Evolutionary conservation across 2,888 invertebrate species (phyloP).

Genomic region (Oligia strigilis): DNA sequence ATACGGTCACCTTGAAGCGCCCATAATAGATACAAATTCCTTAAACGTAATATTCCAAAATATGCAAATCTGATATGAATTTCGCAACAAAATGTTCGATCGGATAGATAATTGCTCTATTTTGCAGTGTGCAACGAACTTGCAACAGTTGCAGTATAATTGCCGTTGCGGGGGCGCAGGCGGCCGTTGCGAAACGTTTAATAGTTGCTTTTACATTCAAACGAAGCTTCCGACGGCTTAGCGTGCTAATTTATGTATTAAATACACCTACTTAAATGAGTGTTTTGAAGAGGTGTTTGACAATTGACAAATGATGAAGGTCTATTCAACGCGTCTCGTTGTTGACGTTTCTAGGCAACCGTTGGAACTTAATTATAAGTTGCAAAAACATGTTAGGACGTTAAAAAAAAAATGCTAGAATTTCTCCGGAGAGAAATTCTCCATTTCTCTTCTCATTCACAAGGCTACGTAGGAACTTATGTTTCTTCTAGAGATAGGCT

Average conservation of each 20-base stretch:
- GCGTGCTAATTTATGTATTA: slow-evolving; percentile 17
- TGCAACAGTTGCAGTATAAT: slow-evolving; percentile 59
- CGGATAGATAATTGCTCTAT: slow-evolving; percentile 62
- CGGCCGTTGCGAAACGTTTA: slow-evolving; percentile 50
- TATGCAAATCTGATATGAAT: slow-evolving; percentile 38
- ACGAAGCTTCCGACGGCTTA: slow-evolving; percentile 50
- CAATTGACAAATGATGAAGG: neutral
- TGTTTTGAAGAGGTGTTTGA: slow-evolving; percentile 6
- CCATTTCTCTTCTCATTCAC: neutral
- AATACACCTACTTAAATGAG: neutral
- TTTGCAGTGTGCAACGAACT: slow-evolving; percentile 63
- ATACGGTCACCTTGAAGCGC: slow-evolving; percentile 15
- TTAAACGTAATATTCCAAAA: slow-evolving; percentile 17
- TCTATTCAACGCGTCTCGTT: neutral
- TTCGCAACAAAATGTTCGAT: slow-evolving; percentile 54
- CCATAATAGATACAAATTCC: neutral
- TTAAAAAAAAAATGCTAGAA: neutral
- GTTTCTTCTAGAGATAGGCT: neutral
- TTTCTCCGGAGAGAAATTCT: neutral
- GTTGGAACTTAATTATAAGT: neutral
- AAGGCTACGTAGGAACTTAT: neutral
- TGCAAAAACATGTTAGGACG: neutral
- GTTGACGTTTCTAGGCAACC: no score
- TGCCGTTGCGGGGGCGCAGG: slow-evolving; percentile 46
- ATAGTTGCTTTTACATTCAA: slow-evolving; percentile 57